These are phyloP conservation scores for Elmis aenea DNA, from an alignment of 2,888 invertebrate species.

Conservation along the genomic window DNA sequence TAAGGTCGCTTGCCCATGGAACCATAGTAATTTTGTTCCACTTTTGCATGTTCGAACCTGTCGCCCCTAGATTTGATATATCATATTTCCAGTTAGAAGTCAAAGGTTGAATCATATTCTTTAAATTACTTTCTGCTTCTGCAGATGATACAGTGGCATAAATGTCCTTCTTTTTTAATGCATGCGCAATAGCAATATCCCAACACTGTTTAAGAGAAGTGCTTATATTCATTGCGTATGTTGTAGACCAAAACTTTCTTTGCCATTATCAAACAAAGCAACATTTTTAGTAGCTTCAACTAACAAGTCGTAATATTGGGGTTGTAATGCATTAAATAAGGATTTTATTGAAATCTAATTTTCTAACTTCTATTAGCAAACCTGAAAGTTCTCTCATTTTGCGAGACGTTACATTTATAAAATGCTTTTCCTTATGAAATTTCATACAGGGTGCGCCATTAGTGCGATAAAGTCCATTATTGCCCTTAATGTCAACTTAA, in stretches of 20 bases:
- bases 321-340: constrained; percentile 13
- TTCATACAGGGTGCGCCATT: constrained; percentile 17
- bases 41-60: constrained; percentile 15
- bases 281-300: constrained; percentile 18
- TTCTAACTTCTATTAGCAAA: constrained; percentile 18
- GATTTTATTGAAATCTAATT: constrained; percentile 7
- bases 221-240: constrained; percentile 17
- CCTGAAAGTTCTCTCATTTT: constrained; percentile 23
- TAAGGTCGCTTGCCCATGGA: constrained; percentile 17
- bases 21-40: constrained; percentile 20
- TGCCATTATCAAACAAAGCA: constrained; percentile 10
- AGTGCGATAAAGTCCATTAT: no score
- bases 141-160: constrained; percentile 4
- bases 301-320: constrained; percentile 15
- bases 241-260: constrained; percentile 13
- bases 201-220: constrained; percentile 20
- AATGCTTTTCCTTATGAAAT: constrained; percentile 20
- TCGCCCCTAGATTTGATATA: constrained; percentile 11
- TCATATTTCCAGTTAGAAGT: constrained; percentile 20
- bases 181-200: constrained; percentile 14
- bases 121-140: constrained; percentile 17
- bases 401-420: constrained; percentile 15
- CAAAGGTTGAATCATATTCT: constrained; percentile 16
- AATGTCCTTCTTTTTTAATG: constrained; percentile 6
- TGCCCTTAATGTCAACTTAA: no score